Percentiles rank a stretch among this genome's conserved stretches.
These are phyloP conservation scores for Tetranychus urticae DNA, from an alignment of 1,140 invertebrate species.

Conservation along the genomic window DNA sequence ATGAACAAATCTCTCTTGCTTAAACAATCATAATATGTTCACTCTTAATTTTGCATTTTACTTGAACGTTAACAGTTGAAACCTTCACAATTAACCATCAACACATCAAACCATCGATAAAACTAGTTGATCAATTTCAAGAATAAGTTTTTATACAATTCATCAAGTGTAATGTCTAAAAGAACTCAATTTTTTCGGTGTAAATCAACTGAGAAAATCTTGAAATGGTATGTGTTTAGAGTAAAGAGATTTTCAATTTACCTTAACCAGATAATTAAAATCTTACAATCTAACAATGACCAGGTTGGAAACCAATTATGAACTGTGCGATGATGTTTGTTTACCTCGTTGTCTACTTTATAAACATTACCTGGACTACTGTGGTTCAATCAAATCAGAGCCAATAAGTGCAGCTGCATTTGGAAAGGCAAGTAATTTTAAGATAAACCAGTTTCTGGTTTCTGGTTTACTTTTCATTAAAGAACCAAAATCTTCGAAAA, in stretches of 20 bases:
- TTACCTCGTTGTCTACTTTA: constrained; percentile 31
- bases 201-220: neutral
- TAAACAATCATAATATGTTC: too few species aligned
- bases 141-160: too few species aligned
- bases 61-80: too few species aligned
- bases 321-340: constrained; percentile 31
- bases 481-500: neutral
- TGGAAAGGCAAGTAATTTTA: constrained; percentile 24
- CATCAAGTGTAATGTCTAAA: neutral
- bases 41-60: too few species aligned
- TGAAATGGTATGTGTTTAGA: neutral
- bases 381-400: constrained; percentile 24
- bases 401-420: constrained; percentile 34
- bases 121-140: too few species aligned
- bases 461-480: neutral
- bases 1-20: too few species aligned
- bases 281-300: neutral
- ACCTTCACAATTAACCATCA: too few species aligned
- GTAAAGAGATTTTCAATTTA: neutral
- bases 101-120: too few species aligned
- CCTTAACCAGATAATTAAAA: neutral
- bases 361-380: constrained; percentile 30
- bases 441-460: neutral
- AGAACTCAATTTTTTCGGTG: neutral
- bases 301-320: constrained; percentile 32